These are phyloP conservation scores for Eumeta japonica DNA, from an alignment of 1,140 invertebrate species.

Conservation along the genomic window DNA sequence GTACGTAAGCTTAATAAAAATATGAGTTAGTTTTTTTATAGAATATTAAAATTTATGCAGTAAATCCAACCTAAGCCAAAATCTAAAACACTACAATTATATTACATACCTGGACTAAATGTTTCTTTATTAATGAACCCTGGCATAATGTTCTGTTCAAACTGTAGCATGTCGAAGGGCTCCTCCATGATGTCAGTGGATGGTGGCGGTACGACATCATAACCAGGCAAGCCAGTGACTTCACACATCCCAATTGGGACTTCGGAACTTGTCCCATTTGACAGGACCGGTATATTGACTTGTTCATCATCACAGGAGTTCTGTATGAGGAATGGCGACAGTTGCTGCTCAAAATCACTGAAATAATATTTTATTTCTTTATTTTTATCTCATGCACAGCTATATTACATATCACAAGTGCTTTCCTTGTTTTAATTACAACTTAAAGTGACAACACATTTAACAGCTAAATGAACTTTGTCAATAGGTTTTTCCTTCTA, in stretches of 20 bases:
- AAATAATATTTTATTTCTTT: constrained; percentile 6
- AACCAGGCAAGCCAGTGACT: background rate
- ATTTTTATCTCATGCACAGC: background rate
- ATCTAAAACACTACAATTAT: background rate
- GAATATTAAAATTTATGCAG: too few species aligned
- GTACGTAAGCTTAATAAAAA: too few species aligned
- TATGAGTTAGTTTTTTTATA: too few species aligned
- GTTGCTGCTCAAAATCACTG: constrained; percentile 51
- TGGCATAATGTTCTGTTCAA: constrained; percentile 40
- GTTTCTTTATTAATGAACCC: constrained; percentile 41
- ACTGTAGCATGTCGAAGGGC: constrained; percentile 37
- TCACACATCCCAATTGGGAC: constrained; percentile 3
- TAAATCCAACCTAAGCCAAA: background rate
- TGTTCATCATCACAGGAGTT: constrained; percentile 38
- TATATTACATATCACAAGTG: background rate
- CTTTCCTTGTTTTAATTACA: too few species aligned
- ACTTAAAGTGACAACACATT: too few species aligned
- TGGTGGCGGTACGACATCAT: background rate
- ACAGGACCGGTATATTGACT: constrained; percentile 8
- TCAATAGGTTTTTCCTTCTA: too few species aligned
- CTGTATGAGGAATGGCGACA: constrained; percentile 48
- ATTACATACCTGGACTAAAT: constrained; percentile 39
- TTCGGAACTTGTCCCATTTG: constrained; percentile 22
- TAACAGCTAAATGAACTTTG: too few species aligned
- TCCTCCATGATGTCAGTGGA: background rate